A percentile compares a stretch with the other conserved stretches of the same genome.
phyloP scores from a whole-genome alignment of 1,140 invertebrate species.

The Zaprionus nigranus region DNA sequence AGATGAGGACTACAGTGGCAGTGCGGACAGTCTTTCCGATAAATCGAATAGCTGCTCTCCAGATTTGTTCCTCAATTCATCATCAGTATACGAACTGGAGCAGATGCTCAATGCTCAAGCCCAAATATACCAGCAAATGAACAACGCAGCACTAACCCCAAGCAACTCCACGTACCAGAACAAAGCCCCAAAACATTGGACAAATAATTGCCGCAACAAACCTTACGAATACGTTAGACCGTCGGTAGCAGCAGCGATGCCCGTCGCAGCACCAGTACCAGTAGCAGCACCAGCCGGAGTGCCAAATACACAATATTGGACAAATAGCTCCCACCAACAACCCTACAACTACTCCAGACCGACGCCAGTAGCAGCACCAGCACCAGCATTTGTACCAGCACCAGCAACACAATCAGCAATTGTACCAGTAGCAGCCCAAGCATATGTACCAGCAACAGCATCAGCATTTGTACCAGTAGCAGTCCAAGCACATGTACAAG shows the following conservation, averaged over 20 bases:
- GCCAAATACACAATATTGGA: no score
- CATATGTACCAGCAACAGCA: not conserved
- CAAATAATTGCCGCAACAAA: conserved; percentile 48
- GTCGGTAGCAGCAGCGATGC: not conserved
- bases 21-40: conserved; percentile 64
- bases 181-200: conserved; percentile 54
- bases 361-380: not conserved
- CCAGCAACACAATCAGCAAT: not conserved
- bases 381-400: not conserved
- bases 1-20: conserved; percentile 51
- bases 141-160: not conserved
- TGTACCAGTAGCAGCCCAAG: not conserved
- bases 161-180: conserved; percentile 33
- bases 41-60: conserved; percentile 50
- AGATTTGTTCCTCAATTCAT: conserved; percentile 54
- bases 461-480: no score
- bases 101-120: conserved; percentile 60
- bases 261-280: not conserved
- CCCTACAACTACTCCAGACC: not conserved
- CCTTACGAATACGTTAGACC: conserved; percentile 49
- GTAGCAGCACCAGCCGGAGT: not conserved
- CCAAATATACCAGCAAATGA: conserved; percentile 29
- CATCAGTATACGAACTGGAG: conserved; percentile 62
- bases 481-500: not conserved
- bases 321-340: no score